phyloP scores from a whole-genome alignment of 2,888 invertebrate species.

The Uloborus plumipes region DNA sequence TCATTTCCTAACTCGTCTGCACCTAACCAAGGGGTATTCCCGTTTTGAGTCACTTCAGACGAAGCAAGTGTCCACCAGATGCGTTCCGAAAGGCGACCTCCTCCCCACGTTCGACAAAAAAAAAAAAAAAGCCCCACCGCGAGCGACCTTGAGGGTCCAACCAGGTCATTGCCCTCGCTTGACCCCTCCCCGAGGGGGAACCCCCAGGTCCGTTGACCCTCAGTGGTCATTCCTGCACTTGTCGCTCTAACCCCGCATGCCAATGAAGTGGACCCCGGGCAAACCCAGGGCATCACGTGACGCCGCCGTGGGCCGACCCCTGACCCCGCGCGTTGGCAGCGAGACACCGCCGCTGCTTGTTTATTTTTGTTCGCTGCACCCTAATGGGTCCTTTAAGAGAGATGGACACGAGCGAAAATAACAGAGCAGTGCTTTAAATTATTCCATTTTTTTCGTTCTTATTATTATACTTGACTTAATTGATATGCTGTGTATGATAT shows the following conservation, averaged over 20 bases:
- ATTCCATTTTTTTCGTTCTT: too few species aligned
- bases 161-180: slow-evolving; percentile 52
- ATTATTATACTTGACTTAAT: too few species aligned
- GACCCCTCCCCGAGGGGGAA: slow-evolving; percentile 32
- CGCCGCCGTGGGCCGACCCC: slow-evolving; percentile 45
- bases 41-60: slow-evolving; percentile 21
- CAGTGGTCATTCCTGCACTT: slow-evolving; percentile 62
- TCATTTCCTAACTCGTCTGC: too few species aligned
- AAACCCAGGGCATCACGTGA: slow-evolving; percentile 22
- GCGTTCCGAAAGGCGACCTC: neutral
- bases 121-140: slow-evolving; percentile 8
- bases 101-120: slow-evolving; percentile 9
- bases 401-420: slow-evolving; percentile 20
- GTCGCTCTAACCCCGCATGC: slow-evolving; percentile 34
- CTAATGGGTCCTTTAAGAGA: neutral
- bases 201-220: slow-evolving; percentile 44
- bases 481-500: too few species aligned
- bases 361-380: slow-evolving; percentile 26
- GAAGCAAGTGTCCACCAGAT: slow-evolving; percentile 55
- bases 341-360: slow-evolving; percentile 21
- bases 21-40: neutral
- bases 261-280: slow-evolving; percentile 45
- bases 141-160: slow-evolving; percentile 26
- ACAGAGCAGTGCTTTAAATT: slow-evolving; percentile 1
- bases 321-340: slow-evolving; percentile 34